Evolutionary conservation across 1,140 invertebrate species (phyloP).

Genomic region (Charaxes varanes): DNA sequence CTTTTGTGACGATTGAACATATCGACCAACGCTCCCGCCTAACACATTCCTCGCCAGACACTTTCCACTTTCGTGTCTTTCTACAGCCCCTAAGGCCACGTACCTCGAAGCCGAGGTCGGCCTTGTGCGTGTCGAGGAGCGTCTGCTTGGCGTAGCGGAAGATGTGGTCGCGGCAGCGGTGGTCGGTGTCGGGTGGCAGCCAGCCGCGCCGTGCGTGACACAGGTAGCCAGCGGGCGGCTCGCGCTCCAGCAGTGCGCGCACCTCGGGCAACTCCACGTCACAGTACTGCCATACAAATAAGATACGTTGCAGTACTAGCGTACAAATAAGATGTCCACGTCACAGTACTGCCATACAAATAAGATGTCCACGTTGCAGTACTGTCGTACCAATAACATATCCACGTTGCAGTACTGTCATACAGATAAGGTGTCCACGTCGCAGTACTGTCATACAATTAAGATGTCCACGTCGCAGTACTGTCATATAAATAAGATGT

Average conservation of each 20-base stretch:
- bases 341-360: slow-evolving; percentile 89
- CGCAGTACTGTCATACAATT: slow-evolving; percentile 85
- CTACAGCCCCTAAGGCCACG: no score
- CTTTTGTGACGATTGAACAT: no score
- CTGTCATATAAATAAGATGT: no score
- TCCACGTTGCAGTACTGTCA: slow-evolving; percentile 90
- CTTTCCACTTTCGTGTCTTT: no score
- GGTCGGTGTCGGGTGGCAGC: slow-evolving; percentile 81
- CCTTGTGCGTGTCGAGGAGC: slow-evolving; percentile 32
- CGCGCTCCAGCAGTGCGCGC: slow-evolving; percentile 82
- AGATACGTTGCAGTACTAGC: no score
- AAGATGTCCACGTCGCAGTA: slow-evolving; percentile 90
- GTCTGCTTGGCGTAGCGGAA: slow-evolving; percentile 45
- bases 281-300: slow-evolving; percentile 85
- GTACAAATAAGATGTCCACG: no score
- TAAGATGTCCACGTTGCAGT: no score
- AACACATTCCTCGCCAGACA: no score
- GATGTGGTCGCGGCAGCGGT: slow-evolving; percentile 60
- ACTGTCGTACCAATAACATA: no score
- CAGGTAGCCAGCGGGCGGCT: slow-evolving; percentile 78
- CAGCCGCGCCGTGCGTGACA: slow-evolving; percentile 86
- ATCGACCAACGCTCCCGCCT: no score
- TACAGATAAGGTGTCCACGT: no score
- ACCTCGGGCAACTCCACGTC: slow-evolving; percentile 91
- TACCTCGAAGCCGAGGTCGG: slow-evolving; percentile 51